These are phyloP conservation scores for Taeniopygia guttata DNA, from an alignment of 2,797 vertebrate species.

Conservation along the genomic window DNA sequence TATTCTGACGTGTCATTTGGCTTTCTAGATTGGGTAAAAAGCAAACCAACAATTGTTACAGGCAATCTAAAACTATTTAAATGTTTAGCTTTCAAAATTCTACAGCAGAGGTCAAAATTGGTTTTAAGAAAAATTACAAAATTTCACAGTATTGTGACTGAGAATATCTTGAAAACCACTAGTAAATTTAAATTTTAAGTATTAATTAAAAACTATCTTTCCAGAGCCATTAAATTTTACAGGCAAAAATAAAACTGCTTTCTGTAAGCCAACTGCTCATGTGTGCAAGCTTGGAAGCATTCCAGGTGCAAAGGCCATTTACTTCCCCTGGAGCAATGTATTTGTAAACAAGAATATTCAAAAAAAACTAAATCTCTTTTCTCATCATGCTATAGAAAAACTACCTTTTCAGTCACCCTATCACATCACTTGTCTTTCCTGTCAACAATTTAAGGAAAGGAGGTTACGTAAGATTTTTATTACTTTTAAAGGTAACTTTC, in stretches of 20 bases:
- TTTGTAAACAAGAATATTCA: neutral
- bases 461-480: neutral
- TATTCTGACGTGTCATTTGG: neutral
- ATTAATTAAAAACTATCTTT: neutral
- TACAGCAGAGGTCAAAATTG: neutral
- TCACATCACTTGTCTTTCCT: neutral
- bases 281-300: neutral
- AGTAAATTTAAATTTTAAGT: neutral
- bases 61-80: neutral
- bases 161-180: neutral
- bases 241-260: slow-evolving; percentile 1
- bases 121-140: neutral
- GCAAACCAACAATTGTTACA: neutral
- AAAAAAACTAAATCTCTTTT: neutral
- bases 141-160: neutral
- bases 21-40: neutral
- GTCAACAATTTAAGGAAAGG: neutral
- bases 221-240: neutral
- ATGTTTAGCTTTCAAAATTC: neutral
- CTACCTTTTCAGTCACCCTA: neutral
- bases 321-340: neutral
- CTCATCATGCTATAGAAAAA: neutral
- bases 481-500: neutral
- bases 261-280: neutral
- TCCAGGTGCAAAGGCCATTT: neutral